A percentile compares a stretch with the other conserved stretches of the same genome.
phyloP scores from a whole-genome alignment of 2,888 invertebrate species.

The Campoplex capitator region DNA sequence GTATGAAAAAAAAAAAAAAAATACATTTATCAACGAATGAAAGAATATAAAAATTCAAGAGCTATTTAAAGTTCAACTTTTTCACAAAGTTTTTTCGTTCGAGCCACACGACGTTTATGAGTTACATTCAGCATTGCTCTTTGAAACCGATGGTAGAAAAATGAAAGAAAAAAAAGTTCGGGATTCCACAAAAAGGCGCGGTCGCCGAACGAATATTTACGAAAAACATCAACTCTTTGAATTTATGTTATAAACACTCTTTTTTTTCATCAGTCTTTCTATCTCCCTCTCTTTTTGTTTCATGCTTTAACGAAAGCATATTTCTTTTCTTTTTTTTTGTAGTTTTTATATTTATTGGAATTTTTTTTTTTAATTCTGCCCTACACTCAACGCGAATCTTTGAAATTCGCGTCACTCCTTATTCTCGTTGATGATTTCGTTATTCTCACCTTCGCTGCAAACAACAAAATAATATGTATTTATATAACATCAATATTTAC shows the following conservation, averaged over 20 bases:
- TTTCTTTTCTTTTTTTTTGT: conserved; percentile 42
- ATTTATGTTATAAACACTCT: conserved; percentile 24
- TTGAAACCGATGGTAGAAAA: conserved; percentile 2
- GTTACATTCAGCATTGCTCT: background rate
- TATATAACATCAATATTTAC: conserved; percentile 3
- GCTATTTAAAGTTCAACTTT: conserved; percentile 26
- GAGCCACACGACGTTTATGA: conserved; percentile 28
- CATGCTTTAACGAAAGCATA: conserved; percentile 14
- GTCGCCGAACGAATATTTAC: conserved; percentile 56
- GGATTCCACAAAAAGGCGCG: conserved; percentile 12
- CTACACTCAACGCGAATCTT: background rate
- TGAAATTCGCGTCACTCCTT: conserved; percentile 75
- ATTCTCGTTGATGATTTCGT: conserved; percentile 76
- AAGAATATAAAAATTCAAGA: conserved; percentile 16
- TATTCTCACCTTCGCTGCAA: conserved; percentile 72
- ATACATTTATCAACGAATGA: background rate
- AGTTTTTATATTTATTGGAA: conserved; percentile 19
- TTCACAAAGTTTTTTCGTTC: conserved; percentile 10
- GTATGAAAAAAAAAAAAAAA: background rate
- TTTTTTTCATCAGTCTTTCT: background rate
- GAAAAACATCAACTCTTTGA: conserved; percentile 12
- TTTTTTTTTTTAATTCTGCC: conserved; percentile 26
- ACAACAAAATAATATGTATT: conserved; percentile 6
- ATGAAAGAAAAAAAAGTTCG: background rate
- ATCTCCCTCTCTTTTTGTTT: background rate